phyloP scores from a whole-genome alignment of 2,113 vertebrate genomes.

The Malaclemys terrapin region DNA sequence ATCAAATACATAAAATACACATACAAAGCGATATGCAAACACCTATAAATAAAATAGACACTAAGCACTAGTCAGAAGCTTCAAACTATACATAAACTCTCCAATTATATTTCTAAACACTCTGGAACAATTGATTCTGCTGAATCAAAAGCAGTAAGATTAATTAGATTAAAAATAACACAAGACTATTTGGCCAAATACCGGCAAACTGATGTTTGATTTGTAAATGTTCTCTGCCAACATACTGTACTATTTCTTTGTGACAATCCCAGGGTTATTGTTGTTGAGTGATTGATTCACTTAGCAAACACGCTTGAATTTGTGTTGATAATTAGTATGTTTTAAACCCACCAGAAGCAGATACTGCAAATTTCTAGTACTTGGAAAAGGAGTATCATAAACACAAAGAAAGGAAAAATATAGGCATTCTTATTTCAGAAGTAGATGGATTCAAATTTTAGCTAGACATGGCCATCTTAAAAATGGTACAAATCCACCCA shows the following conservation, averaged over 20 bases:
- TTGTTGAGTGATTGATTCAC: constrained; percentile 51
- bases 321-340: constrained; percentile 53
- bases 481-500: not conserved
- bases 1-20: constrained; percentile 51
- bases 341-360: constrained; percentile 19
- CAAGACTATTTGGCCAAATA: constrained; percentile 54
- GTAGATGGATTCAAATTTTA: not conserved
- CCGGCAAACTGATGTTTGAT: constrained; percentile 41
- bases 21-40: constrained; percentile 17
- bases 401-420: not conserved
- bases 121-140: constrained; percentile 45
- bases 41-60: constrained; percentile 37
- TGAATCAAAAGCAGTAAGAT: constrained; percentile 45
- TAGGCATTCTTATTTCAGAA: not conserved
- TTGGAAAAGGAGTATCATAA: constrained; percentile 13
- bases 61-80: constrained; percentile 2
- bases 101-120: constrained; percentile 43
- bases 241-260: constrained; percentile 29
- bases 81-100: constrained; percentile 24
- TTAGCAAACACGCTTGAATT: constrained; percentile 59
- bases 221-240: constrained; percentile 55
- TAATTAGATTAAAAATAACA: constrained; percentile 64
- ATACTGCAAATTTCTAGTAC: not conserved
- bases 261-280: constrained; percentile 48
- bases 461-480: not conserved